phyloP scores from a whole-genome alignment of 2,888 invertebrate genomes.

The Hyppa rectilinea region DNA sequence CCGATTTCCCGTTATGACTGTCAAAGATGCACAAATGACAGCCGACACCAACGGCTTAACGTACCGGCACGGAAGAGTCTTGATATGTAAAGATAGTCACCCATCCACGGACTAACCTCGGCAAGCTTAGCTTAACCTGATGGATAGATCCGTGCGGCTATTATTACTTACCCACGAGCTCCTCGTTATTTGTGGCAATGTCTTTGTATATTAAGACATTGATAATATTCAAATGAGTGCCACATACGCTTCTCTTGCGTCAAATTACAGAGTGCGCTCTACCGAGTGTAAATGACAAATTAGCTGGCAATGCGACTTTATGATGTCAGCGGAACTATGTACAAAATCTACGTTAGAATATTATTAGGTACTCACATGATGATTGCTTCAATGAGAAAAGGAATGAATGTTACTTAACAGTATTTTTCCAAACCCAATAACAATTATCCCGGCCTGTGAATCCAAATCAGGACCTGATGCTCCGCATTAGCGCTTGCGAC shows the following conservation, averaged over 20 bases:
- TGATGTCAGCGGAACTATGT: not conserved
- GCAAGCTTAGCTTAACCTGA: no score
- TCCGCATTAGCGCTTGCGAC: no score
- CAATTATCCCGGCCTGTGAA: not conserved
- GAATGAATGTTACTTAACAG: no score
- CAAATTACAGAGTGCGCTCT: slow-evolving; percentile 34
- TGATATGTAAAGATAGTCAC: no score
- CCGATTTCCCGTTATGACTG: no score
- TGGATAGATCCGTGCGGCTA: no score
- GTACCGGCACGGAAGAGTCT: no score
- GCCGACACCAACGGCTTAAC: no score
- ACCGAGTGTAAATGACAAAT: slow-evolving; percentile 38
- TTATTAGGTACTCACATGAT: not conserved
- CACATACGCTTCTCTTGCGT: slow-evolving; percentile 46
- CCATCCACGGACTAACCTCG: no score
- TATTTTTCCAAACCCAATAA: no score
- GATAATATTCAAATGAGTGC: slow-evolving; percentile 54
- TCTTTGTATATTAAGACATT: slow-evolving; percentile 52
- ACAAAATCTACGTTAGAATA: slow-evolving; percentile 8
- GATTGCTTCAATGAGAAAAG: not conserved
- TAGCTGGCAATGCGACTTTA: slow-evolving; percentile 10
- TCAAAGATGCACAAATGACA: no score
- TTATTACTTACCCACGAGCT: no score
- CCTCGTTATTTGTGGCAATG: slow-evolving; percentile 38
- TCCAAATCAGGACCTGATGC: not conserved